These are phyloP conservation scores for Thalassoma bifasciatum DNA, from an alignment of 2,113 vertebrate species.

Conservation along the genomic window DNA sequence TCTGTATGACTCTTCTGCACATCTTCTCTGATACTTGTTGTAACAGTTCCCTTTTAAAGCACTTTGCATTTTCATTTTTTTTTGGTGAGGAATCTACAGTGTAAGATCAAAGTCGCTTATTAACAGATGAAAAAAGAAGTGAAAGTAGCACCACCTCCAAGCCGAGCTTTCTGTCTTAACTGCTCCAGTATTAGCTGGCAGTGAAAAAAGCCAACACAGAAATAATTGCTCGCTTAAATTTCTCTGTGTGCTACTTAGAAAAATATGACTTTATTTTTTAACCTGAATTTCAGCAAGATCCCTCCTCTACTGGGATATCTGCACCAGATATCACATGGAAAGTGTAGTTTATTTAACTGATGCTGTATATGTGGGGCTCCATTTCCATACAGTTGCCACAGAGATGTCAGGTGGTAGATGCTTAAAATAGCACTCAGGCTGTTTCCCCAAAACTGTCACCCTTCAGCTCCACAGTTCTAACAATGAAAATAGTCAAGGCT, in stretches of 20 bases:
- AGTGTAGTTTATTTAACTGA: constrained; percentile 63
- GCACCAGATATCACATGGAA: constrained; percentile 37
- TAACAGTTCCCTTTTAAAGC: constrained; percentile 34
- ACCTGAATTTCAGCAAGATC: neutral
- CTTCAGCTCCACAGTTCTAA: constrained; percentile 23
- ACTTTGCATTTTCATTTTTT: constrained; percentile 59
- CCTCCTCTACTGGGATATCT: constrained; percentile 4
- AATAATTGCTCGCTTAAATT: constrained; percentile 57
- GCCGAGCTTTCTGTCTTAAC: constrained; percentile 26
- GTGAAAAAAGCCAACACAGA: constrained; percentile 42
- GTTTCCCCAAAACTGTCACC: constrained; percentile 52
- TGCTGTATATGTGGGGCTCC: constrained; percentile 37
- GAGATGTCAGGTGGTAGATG: constrained; percentile 53
- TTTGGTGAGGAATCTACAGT: constrained; percentile 24
- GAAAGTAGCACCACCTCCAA: constrained; percentile 30
- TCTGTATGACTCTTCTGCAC: neutral
- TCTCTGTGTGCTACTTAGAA: constrained; percentile 19
- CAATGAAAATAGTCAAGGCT: constrained; percentile 28
- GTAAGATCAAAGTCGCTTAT: constrained; percentile 63
- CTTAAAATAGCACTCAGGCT: constrained; percentile 54
- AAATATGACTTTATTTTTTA: constrained; percentile 5
- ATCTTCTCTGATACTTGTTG: neutral
- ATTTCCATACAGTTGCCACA: constrained; percentile 46
- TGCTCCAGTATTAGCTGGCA: constrained; percentile 8
- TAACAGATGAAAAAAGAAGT: constrained; percentile 45